Percentiles rank a stretch among this genome's conserved stretches.
phyloP scores from a whole-genome alignment of 2,797 vertebrate species.

The Hippoglossus hippoglossus region DNA sequence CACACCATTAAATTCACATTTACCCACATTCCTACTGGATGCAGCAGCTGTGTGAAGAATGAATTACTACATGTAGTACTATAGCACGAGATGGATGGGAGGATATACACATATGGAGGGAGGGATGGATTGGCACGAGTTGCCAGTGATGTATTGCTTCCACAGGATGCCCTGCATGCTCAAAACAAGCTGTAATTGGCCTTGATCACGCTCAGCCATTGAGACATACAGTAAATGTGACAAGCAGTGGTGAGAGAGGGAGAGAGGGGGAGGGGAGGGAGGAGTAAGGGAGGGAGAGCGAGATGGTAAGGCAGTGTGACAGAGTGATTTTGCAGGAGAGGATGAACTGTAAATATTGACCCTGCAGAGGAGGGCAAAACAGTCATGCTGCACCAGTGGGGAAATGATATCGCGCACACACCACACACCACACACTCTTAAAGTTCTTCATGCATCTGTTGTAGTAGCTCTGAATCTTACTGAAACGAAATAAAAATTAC shows the following conservation, averaged over 20 bases:
- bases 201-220: conserved; percentile 69
- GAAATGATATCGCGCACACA: conserved; percentile 29
- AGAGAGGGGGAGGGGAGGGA: neutral
- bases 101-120: conserved; percentile 50
- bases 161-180: conserved; percentile 67
- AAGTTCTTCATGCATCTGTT: conserved; percentile 30
- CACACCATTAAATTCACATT: conserved; percentile 57
- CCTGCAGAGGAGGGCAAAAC: conserved; percentile 58
- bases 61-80: conserved; percentile 52
- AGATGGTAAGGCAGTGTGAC: conserved; percentile 63
- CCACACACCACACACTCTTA: conserved; percentile 14
- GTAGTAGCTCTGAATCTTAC: conserved; percentile 20
- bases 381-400: conserved; percentile 47
- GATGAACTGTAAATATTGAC: conserved; percentile 81
- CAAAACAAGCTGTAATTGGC: conserved; percentile 71
- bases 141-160: conserved; percentile 66
- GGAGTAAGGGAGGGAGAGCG: neutral
- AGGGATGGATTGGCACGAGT: conserved; percentile 51
- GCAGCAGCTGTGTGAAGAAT: conserved; percentile 60
- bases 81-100: conserved; percentile 29
- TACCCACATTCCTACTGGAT: conserved; percentile 44
- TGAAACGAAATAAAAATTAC: conserved; percentile 25
- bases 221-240: conserved; percentile 72
- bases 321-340: conserved; percentile 65
- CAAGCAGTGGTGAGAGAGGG: conserved; percentile 37